phyloP scores from a whole-genome alignment of 1,140 invertebrate species.

The Zelostemma sp. region DNA sequence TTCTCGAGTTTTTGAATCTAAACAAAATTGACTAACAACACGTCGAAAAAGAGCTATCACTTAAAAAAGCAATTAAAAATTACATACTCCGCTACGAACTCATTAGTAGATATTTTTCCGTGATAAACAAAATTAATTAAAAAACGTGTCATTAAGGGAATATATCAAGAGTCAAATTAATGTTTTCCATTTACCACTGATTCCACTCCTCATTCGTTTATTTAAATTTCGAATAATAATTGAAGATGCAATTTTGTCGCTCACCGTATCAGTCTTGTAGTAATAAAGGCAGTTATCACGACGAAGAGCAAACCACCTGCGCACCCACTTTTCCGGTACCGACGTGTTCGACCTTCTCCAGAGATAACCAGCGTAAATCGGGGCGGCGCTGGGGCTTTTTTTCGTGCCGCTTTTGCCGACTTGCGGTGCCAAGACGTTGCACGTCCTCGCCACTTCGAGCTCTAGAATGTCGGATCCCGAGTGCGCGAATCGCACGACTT shows the following conservation, averaged over 20 bases:
- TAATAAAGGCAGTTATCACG: slow-evolving; percentile 95
- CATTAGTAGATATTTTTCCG: too few species aligned
- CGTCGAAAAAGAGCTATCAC: too few species aligned
- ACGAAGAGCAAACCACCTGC: slow-evolving; percentile 91
- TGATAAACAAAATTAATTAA: background rate
- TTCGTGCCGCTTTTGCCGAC: slow-evolving; percentile 59
- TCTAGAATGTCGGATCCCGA: slow-evolving; percentile 87
- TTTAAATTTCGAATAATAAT: too few species aligned
- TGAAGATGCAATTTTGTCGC: too few species aligned
- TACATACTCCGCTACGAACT: too few species aligned
- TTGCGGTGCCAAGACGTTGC: slow-evolving; percentile 79
- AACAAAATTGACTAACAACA: background rate
- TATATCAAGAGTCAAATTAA: too few species aligned
- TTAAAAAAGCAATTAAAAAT: too few species aligned
- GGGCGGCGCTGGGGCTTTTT: slow-evolving; percentile 72
- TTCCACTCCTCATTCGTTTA: too few species aligned
- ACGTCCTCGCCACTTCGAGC: slow-evolving; percentile 89
- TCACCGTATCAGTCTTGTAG: slow-evolving; percentile 90
- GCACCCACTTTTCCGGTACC: slow-evolving; percentile 82
- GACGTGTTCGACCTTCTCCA: slow-evolving; percentile 78
- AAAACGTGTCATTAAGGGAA: too few species aligned
- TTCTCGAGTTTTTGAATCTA: background rate
- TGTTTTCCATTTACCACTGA: too few species aligned
- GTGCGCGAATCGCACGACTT: slow-evolving; percentile 94
- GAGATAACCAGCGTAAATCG: slow-evolving; percentile 83